Percentiles rank a stretch among this genome's conserved stretches.
These are phyloP conservation scores for Bombus ignitus DNA, from an alignment of 1,140 invertebrate species.

Conservation along the genomic window DNA sequence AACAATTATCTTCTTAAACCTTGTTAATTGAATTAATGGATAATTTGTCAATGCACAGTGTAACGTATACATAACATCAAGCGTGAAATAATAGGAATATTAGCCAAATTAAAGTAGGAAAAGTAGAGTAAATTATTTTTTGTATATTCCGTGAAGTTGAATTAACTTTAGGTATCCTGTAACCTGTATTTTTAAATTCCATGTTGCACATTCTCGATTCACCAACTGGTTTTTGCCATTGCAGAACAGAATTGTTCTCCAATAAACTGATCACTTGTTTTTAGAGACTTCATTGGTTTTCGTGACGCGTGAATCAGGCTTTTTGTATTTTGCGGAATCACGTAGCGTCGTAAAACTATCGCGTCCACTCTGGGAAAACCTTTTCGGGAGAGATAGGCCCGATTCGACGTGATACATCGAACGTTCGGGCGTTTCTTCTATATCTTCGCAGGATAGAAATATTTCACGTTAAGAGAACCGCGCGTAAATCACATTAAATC, in stretches of 20 bases:
- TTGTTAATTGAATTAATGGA: too few relatives aligned
- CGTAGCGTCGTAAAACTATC: not conserved
- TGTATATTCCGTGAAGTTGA: not conserved
- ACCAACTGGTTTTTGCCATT: too few relatives aligned
- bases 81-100: too few relatives aligned
- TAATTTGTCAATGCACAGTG: too few relatives aligned
- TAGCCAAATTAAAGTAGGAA: too few relatives aligned
- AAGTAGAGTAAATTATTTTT: not conserved
- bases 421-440: not conserved
- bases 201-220: not conserved
- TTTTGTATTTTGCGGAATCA: not conserved
- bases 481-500: not conserved
- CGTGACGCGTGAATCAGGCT: not conserved
- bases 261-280: not conserved
- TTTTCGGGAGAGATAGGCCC: not conserved
- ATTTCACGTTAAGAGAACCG: not conserved
- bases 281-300: not conserved
- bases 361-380: not conserved
- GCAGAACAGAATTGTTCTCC: not conserved
- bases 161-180: not conserved
- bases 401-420: constrained; percentile 5
- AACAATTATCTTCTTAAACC: too few relatives aligned
- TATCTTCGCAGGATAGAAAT: not conserved
- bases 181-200: not conserved
- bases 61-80: too few relatives aligned